Evolutionary conservation across 2,888 invertebrate species (phyloP).

Genomic region (Tiphia femorata): DNA sequence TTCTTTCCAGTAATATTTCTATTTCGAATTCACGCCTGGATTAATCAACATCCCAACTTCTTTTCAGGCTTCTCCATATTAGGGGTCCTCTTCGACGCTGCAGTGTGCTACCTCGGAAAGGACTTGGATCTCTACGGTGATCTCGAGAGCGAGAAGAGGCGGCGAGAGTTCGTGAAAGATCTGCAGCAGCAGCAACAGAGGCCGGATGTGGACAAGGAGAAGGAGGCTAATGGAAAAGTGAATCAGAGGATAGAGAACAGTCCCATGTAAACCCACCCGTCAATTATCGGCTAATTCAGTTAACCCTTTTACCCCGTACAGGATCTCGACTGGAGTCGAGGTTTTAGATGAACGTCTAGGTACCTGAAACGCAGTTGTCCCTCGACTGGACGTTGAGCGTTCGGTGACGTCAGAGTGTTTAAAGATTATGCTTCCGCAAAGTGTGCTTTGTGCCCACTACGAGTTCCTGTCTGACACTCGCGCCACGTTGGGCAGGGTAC

Average conservation of each 20-base stretch:
- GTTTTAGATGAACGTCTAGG: conserved; percentile 20
- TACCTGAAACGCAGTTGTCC: too few species aligned
- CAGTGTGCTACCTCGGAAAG: conserved; percentile 74
- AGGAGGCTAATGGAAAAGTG: conserved; percentile 40
- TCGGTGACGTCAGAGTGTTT: too few species aligned
- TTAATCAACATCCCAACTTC: too few species aligned
- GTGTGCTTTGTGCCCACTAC: too few species aligned
- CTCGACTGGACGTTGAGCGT: too few species aligned
- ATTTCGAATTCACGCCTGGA: not conserved
- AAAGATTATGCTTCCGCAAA: too few species aligned
- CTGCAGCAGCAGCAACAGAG: conserved; percentile 17
- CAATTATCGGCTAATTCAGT: conserved; percentile 6
- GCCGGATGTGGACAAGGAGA: conserved; percentile 20
- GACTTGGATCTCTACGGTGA: conserved; percentile 74
- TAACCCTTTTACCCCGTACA: not conserved
- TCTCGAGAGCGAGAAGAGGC: conserved; percentile 55
- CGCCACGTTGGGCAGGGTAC: too few species aligned
- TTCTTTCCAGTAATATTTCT: not conserved
- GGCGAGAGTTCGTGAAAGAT: conserved; percentile 52
- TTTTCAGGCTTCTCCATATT: conserved; percentile 71
- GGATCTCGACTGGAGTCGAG: not conserved
- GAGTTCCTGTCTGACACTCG: too few species aligned
- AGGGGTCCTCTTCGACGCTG: conserved; percentile 74
- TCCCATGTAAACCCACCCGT: conserved; percentile 12
- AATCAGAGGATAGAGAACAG: conserved; percentile 33